phyloP scores from a whole-genome alignment of 2,797 vertebrate species.

The Mormyrops attenuatus region DNA sequence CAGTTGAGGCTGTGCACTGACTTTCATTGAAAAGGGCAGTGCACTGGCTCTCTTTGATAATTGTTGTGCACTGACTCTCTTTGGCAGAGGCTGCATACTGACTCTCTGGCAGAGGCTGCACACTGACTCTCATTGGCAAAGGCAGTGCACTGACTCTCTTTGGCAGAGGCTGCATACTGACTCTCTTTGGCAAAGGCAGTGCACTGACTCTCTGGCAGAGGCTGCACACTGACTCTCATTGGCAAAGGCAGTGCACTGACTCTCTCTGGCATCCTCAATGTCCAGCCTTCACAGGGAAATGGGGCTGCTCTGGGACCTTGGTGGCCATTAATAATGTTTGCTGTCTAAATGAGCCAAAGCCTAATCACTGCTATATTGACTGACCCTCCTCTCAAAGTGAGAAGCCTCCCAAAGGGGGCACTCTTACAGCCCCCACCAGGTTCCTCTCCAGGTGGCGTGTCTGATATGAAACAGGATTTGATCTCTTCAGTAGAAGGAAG shows the following conservation, averaged over 20 bases:
- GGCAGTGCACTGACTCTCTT: too few species aligned
- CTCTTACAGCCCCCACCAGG: slow-evolving; percentile 8
- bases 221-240: too few species aligned
- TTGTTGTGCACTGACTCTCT: too few species aligned
- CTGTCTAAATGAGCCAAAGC: not conserved
- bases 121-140: too few species aligned
- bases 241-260: not conserved
- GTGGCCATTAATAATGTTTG: slow-evolving; percentile 10
- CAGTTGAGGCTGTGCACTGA: not conserved
- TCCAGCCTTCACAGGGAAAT: not conserved
- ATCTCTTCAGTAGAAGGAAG: not conserved
- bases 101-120: too few species aligned
- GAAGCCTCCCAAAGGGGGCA: slow-evolving; percentile 19
- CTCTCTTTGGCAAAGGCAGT: too few species aligned
- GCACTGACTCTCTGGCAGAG: too few species aligned
- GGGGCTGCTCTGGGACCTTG: not conserved
- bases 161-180: too few species aligned
- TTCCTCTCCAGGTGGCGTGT: not conserved
- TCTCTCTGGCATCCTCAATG: not conserved
- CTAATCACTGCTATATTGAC: slow-evolving; percentile 2
- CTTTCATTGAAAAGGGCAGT: too few species aligned
- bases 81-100: not conserved
- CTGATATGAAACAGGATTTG: slow-evolving; percentile 16
- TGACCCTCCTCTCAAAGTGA: slow-evolving; percentile 12
- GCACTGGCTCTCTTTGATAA: not conserved